These are phyloP conservation scores for Ecliptopera silaceata DNA, from an alignment of 2,888 invertebrate species.

Conservation along the genomic window DNA sequence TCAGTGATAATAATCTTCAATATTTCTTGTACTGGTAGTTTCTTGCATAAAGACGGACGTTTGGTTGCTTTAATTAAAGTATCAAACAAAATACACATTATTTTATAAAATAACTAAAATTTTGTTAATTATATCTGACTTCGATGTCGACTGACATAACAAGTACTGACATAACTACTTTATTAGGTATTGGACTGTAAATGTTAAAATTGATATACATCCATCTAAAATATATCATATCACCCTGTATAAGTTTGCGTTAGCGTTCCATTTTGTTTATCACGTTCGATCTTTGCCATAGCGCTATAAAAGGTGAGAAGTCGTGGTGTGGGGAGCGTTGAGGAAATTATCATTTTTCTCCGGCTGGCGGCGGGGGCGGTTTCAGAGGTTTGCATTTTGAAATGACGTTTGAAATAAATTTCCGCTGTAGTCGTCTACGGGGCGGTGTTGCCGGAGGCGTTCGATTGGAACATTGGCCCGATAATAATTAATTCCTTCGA, in stretches of 20 bases:
- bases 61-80: no score
- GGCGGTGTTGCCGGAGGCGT: constrained; percentile 58
- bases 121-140: no score
- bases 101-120: no score
- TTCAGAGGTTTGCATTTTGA: constrained; percentile 62
- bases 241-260: constrained; percentile 1
- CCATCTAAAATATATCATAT: not conserved
- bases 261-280: constrained; percentile 18
- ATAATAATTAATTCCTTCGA: constrained; percentile 75
- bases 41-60: no score
- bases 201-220: no score
- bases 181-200: no score
- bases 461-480: constrained; percentile 78
- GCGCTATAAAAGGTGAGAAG: constrained; percentile 33
- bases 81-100: no score
- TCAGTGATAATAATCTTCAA: not conserved
- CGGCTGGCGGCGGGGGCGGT: constrained; percentile 31
- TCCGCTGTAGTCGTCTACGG: constrained; percentile 51
- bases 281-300: constrained; percentile 12
- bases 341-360: constrained; percentile 69
- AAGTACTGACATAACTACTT: no score
- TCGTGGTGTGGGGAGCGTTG: constrained; percentile 29
- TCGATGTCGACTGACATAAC: no score
- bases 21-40: not conserved
- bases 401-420: constrained; percentile 79